A percentile compares a stretch with the other conserved stretches of the same genome.
Evolutionary conservation across 1,140 invertebrate species (phyloP).

Genomic region (Phocides pigmalion): DNA sequence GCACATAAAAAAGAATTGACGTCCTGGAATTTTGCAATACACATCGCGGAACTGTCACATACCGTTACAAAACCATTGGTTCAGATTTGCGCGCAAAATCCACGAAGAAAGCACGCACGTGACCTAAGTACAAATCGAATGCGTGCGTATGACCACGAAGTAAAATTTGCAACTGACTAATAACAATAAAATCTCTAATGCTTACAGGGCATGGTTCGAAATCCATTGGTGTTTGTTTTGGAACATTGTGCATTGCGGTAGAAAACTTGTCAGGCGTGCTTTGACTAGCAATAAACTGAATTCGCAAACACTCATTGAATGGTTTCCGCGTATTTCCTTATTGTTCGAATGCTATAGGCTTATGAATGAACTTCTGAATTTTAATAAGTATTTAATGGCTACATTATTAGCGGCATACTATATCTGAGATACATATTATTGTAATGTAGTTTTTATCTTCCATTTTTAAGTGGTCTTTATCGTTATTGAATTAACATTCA

Average conservation of each 20-base stretch:
- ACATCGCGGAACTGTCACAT: conserved; percentile 67
- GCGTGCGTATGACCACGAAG: conserved; percentile 54
- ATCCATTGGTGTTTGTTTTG: conserved; percentile 45
- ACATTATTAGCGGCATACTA: conserved; percentile 44
- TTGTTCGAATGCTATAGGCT: conserved; percentile 64
- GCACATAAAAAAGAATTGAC: too few relatives aligned
- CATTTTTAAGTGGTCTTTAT: conserved; percentile 35
- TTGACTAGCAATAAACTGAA: conserved; percentile 65
- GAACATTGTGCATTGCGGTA: conserved; percentile 45
- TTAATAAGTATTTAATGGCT: conserved; percentile 62
- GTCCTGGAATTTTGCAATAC: conserved; percentile 48
- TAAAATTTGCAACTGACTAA: conserved; percentile 43
- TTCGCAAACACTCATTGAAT: conserved; percentile 74
- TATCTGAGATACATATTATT: conserved; percentile 29
- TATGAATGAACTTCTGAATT: conserved; percentile 73
- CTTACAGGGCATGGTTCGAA: conserved; percentile 49
- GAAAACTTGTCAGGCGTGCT: conserved; percentile 68
- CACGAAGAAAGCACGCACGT: conserved; percentile 79
- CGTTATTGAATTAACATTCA: conserved; percentile 34
- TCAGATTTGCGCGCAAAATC: conserved; percentile 78
- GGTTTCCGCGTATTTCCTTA: conserved; percentile 81
- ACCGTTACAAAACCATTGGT: conserved; percentile 73
- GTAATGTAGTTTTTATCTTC: conserved; percentile 21
- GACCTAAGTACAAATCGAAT: conserved; percentile 65
- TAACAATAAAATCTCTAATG: conserved; percentile 50